phyloP scores from a whole-genome alignment of 2,888 invertebrate genomes.

The Palloptera scutellata region DNA sequence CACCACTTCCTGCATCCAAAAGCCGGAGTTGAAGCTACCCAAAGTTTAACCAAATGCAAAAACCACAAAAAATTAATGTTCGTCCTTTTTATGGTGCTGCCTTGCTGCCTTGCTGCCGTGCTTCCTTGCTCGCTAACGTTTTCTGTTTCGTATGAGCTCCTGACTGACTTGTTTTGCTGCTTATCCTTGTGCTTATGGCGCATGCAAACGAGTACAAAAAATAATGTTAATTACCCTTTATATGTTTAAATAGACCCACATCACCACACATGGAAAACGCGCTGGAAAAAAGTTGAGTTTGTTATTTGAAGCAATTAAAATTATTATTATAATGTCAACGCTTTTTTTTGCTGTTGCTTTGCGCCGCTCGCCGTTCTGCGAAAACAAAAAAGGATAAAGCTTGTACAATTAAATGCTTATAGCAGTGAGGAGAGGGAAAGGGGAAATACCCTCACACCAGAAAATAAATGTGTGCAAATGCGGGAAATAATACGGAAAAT shows the following conservation, averaged over 20 bases:
- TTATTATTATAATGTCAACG: slow-evolving; percentile 63
- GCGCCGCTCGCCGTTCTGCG: slow-evolving; percentile 4
- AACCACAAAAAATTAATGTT: slow-evolving; percentile 51
- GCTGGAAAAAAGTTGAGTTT: slow-evolving; percentile 41
- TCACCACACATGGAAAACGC: slow-evolving; percentile 13
- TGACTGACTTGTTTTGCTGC: neutral
- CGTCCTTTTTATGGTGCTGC: slow-evolving; percentile 15
- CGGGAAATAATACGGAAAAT: slow-evolving; percentile 17
- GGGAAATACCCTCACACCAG: slow-evolving; percentile 6
- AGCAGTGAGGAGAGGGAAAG: too few species aligned
- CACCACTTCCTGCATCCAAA: too few species aligned
- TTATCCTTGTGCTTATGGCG: neutral
- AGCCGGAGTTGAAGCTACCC: slow-evolving; percentile 36
- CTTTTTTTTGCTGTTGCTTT: slow-evolving; percentile 41
- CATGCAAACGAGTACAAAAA: slow-evolving; percentile 1
- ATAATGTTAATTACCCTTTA: slow-evolving; percentile 37
- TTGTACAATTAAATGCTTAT: slow-evolving; percentile 20
- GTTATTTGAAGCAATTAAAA: slow-evolving; percentile 61
- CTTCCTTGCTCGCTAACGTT: neutral
- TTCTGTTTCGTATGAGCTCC: neutral
- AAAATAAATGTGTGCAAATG: slow-evolving; percentile 19
- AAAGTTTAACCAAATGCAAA: slow-evolving; percentile 58
- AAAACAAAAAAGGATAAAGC: slow-evolving; percentile 6
- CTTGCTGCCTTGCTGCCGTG: neutral
- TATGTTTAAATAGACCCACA: slow-evolving; percentile 32